These are phyloP conservation scores for Boloria selene DNA, from an alignment of 2,888 invertebrate genomes.

Conservation along the genomic window DNA sequence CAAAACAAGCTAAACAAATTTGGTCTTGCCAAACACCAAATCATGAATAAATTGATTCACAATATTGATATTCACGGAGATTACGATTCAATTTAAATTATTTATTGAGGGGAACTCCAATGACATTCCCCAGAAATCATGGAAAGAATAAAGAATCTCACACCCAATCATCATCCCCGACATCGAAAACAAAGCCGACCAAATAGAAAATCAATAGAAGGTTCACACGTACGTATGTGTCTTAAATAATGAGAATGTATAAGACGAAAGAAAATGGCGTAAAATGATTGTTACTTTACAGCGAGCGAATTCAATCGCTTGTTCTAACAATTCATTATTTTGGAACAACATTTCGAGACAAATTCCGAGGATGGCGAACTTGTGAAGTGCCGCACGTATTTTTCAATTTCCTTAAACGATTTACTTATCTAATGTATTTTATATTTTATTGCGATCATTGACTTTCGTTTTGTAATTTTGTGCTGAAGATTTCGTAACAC, in stretches of 20 bases:
- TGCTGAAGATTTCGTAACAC: not conserved
- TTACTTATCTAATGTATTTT: constrained; percentile 16
- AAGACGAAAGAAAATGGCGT: constrained; percentile 29
- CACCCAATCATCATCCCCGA: constrained; percentile 13
- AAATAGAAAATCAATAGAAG: constrained; percentile 63
- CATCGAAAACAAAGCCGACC: constrained; percentile 49
- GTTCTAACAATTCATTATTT: constrained; percentile 34
- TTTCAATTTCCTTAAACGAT: constrained; percentile 18
- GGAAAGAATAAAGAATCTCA: constrained; percentile 12
- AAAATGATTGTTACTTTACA: constrained; percentile 36
- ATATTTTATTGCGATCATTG: constrained; percentile 8
- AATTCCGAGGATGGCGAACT: constrained; percentile 1
- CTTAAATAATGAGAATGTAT: constrained; percentile 40
- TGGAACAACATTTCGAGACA: constrained; percentile 24
- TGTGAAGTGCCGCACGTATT: constrained; percentile 9
- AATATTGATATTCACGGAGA: constrained; percentile 18
- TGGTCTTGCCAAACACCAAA: constrained; percentile 6
- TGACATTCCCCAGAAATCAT: constrained; percentile 2
- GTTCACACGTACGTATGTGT: constrained; percentile 49
- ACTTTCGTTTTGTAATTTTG: constrained; percentile 12
- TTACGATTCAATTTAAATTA: constrained; percentile 27
- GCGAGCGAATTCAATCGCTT: constrained; percentile 36
- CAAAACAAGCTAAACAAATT: constrained; percentile 12
- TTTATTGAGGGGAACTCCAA: constrained; percentile 17
- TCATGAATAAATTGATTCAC: constrained; percentile 23